A percentile compares a stretch with the other conserved stretches of the same genome.
Conservation (phyloP, 2,797 vertebrate species). For the Rhinophrynus dorsalis region DNA sequence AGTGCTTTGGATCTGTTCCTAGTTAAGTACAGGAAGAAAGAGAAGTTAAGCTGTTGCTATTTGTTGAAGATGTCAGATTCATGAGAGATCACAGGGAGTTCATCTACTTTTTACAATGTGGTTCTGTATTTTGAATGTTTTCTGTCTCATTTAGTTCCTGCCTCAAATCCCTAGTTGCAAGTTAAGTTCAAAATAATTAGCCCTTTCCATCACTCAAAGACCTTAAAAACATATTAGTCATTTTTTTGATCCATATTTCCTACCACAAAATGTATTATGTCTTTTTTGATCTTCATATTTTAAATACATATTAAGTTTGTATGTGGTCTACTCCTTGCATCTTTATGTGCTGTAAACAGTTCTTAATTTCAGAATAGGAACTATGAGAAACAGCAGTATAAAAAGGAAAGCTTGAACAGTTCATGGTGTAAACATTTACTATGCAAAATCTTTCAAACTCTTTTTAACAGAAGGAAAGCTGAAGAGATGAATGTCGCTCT, state of each 20-base stretch:
- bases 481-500: too few relatives aligned
- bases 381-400: neutral
- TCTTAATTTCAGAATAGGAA: neutral
- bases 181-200: slow-evolving; percentile 68
- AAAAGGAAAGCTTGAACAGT: neutral
- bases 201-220: slow-evolving; percentile 63
- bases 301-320: slow-evolving; percentile 25
- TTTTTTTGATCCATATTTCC: slow-evolving; percentile 49
- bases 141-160: slow-evolving; percentile 76
- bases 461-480: neutral
- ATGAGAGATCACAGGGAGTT: slow-evolving; percentile 68
- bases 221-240: slow-evolving; percentile 66
- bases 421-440: neutral
- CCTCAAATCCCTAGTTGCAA: slow-evolving; percentile 62
- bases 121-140: slow-evolving; percentile 65
- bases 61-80: slow-evolving; percentile 68
- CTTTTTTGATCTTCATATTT: slow-evolving; percentile 29
- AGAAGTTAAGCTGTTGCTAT: slow-evolving; percentile 60
- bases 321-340: neutral
- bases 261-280: slow-evolving; percentile 23
- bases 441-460: neutral
- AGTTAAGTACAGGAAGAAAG: slow-evolving; percentile 75
- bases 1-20: slow-evolving; percentile 64
- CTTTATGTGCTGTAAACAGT: neutral
- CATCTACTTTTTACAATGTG: slow-evolving; percentile 61